Evolutionary conservation across 2,797 vertebrate species (phyloP).

Genomic region (Toxotes lorentzi): DNA sequence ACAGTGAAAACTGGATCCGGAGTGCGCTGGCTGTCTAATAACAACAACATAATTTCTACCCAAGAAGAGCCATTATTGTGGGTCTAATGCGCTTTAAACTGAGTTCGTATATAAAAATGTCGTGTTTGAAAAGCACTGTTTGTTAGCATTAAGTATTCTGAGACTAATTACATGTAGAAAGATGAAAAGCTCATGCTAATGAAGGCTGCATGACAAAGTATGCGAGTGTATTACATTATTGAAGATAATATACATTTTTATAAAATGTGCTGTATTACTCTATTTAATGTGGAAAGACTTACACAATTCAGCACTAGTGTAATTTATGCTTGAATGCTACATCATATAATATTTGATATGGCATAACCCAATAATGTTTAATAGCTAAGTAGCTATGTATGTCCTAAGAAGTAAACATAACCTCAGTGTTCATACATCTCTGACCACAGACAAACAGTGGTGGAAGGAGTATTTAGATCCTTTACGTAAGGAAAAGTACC

Average conservation of each 20-base stretch:
- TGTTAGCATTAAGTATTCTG: constrained; percentile 10
- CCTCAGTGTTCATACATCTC: not conserved
- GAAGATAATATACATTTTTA: not conserved
- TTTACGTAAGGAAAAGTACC: no score
- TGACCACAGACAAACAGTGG: not conserved
- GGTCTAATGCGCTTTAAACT: constrained; percentile 46
- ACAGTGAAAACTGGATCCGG: constrained; percentile 63
- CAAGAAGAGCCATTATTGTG: constrained; percentile 33
- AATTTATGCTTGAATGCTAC: not conserved
- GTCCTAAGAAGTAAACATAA: not conserved
- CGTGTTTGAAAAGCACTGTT: constrained; percentile 1
- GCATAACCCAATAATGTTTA: not conserved
- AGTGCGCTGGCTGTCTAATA: constrained; percentile 33
- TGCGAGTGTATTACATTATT: not conserved
- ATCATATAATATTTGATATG: not conserved
- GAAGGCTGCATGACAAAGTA: constrained; percentile 11
- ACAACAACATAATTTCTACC: constrained; percentile 67
- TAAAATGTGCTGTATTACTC: not conserved
- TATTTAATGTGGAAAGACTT: not conserved
- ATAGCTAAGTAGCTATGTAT: not conserved
- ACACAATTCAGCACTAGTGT: not conserved
- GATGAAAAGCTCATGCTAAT: constrained; percentile 18
- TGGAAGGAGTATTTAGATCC: no score
- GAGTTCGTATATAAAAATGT: constrained; percentile 35
- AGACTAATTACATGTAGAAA: constrained; percentile 23